These are phyloP conservation scores for Tetragnatha versicolor DNA, from an alignment of 1,140 invertebrate genomes.

Conservation along the genomic window DNA sequence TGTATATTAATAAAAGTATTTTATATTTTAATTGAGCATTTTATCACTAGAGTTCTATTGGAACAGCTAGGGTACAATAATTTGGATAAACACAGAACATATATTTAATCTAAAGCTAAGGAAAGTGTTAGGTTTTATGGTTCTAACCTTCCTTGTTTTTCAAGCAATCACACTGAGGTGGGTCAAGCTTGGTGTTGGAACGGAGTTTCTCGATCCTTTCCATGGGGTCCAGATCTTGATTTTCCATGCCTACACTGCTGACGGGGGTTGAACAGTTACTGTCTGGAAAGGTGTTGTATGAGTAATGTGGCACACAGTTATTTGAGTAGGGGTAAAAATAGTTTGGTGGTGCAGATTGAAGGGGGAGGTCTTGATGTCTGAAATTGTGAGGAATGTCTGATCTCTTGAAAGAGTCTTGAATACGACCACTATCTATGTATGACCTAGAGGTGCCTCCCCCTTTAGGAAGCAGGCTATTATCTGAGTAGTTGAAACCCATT, in stretches of 20 bases:
- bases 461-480: slow-evolving; percentile 33
- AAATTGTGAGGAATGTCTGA: slow-evolving; percentile 6
- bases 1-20: too few relatives aligned
- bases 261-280: slow-evolving; percentile 25
- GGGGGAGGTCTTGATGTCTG: slow-evolving; percentile 49
- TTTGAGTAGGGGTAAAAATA: slow-evolving; percentile 5
- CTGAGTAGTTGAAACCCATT: background rate
- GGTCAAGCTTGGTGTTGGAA: slow-evolving; percentile 78
- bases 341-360: slow-evolving; percentile 5
- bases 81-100: too few relatives aligned
- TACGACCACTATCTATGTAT: slow-evolving; percentile 60
- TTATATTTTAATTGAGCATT: too few relatives aligned
- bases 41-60: too few relatives aligned
- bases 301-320: background rate
- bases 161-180: slow-evolving; percentile 84
- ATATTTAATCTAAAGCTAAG: too few relatives aligned
- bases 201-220: slow-evolving; percentile 70
- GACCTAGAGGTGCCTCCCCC: slow-evolving; percentile 54
- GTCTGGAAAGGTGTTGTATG: background rate
- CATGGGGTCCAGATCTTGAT: slow-evolving; percentile 2
- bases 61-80: too few relatives aligned
- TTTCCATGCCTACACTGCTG: slow-evolving; percentile 2
- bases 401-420: slow-evolving; percentile 34
- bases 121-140: too few relatives aligned
- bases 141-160: slow-evolving; percentile 73